Conservation (phyloP, 2,797 vertebrate species). For the Serranus cabrilla region DNA sequence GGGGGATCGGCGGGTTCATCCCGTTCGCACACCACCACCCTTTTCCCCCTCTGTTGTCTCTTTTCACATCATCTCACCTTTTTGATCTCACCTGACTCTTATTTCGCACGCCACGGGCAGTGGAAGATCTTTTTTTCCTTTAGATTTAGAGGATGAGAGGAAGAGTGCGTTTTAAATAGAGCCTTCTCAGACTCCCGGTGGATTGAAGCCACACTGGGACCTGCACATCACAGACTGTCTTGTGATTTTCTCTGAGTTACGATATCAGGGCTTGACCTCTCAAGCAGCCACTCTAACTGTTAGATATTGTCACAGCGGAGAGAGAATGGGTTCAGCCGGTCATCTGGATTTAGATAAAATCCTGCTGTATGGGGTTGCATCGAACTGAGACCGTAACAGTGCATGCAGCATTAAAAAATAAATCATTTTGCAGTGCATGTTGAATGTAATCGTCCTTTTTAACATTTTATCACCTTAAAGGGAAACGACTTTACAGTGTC, state of each 20-base stretch:
- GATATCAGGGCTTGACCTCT: slow-evolving; percentile 54
- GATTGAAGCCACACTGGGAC: slow-evolving; percentile 41
- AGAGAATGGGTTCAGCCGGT: slow-evolving; percentile 25
- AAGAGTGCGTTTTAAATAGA: slow-evolving; percentile 70
- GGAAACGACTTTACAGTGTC: slow-evolving; percentile 12
- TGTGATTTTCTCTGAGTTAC: slow-evolving; percentile 57
- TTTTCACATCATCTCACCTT: slow-evolving; percentile 57
- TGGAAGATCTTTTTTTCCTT: slow-evolving; percentile 22
- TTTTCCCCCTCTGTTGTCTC: slow-evolving; percentile 30
- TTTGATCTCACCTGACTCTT: slow-evolving; percentile 71
- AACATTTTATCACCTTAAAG: slow-evolving; percentile 26
- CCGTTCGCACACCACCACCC: background rate
- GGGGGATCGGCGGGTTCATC: slow-evolving; percentile 6
- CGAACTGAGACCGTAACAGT: background rate
- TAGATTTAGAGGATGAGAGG: slow-evolving; percentile 54
- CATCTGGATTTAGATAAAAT: slow-evolving; percentile 35
- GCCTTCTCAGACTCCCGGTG: slow-evolving; percentile 27
- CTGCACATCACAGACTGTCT: slow-evolving; percentile 30
- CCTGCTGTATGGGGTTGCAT: background rate
- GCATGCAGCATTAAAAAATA: background rate
- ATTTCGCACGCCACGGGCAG: slow-evolving; percentile 70
- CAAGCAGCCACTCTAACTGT: slow-evolving; percentile 38
- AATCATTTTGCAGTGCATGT: slow-evolving; percentile 7
- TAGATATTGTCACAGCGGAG: slow-evolving; percentile 25
- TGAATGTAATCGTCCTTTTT: slow-evolving; percentile 18